Conservation (phyloP, 2,888 invertebrate genomes). For the Chrysopilus asiliformis region DNA sequence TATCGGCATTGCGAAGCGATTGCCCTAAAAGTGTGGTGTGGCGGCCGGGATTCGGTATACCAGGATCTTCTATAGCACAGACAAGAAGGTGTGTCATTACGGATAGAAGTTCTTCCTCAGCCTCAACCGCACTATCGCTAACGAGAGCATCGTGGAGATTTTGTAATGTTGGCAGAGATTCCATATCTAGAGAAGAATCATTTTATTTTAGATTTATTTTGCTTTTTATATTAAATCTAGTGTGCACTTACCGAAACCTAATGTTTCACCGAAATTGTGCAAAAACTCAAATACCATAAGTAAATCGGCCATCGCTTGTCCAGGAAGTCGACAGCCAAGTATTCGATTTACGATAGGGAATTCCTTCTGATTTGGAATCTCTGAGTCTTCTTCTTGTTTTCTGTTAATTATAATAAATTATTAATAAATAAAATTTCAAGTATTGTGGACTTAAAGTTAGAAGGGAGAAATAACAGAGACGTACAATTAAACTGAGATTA, state of each 20-base stretch:
- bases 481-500: constrained; percentile 4
- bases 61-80: constrained; percentile 88
- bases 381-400: constrained; percentile 85
- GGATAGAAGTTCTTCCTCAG: constrained; percentile 73
- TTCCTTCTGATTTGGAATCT: constrained; percentile 59
- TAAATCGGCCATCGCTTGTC: constrained; percentile 81
- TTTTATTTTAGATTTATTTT: too few relatives aligned
- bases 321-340: constrained; percentile 65
- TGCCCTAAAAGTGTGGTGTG: constrained; percentile 85
- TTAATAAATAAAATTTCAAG: constrained; percentile 1
- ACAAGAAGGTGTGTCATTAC: constrained; percentile 81
- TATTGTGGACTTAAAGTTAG: too few relatives aligned
- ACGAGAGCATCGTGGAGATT: constrained; percentile 75
- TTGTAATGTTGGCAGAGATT: constrained; percentile 72
- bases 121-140: constrained; percentile 57
- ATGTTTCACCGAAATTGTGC: constrained; percentile 87
- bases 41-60: constrained; percentile 76
- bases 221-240: too few relatives aligned
- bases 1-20: constrained; percentile 75
- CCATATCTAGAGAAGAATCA: constrained; percentile 50
- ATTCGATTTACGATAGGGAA: constrained; percentile 64
- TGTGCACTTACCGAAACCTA: constrained; percentile 74
- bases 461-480: background rate
- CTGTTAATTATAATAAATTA: constrained; percentile 30
- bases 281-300: constrained; percentile 95